These are phyloP conservation scores for Drosophila greeni DNA, from an alignment of 2,888 invertebrate species.

Conservation along the genomic window DNA sequence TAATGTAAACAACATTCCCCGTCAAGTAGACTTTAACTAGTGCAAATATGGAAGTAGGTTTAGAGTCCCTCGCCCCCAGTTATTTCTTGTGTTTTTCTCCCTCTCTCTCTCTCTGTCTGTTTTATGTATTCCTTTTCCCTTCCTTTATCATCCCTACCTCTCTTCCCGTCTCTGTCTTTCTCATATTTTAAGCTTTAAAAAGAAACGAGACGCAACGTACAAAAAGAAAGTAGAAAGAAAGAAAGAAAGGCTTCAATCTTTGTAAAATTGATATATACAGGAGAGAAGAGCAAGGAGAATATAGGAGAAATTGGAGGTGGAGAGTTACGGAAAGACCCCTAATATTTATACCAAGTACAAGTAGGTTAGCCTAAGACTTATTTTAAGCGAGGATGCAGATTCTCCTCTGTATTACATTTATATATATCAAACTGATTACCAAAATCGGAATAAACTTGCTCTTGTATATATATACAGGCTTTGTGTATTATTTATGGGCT, in stretches of 20 bases:
- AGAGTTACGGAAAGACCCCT: neutral
- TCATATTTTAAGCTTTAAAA: conserved; percentile 59
- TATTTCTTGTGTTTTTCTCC: neutral
- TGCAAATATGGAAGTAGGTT: conserved; percentile 52
- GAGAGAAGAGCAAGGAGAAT: conserved; percentile 1
- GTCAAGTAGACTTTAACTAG: conserved; percentile 45
- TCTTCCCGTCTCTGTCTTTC: conserved; percentile 36
- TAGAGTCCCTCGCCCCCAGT: conserved; percentile 9
- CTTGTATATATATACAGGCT: conserved; percentile 15
- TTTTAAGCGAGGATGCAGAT: conserved; percentile 4
- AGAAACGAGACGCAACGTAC: conserved; percentile 35
- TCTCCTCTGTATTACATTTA: conserved; percentile 28
- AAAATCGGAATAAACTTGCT: conserved; percentile 24
- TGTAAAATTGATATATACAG: conserved; percentile 27
- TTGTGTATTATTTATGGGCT: too few relatives aligned
- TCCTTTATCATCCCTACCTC: neutral
- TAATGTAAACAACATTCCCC: conserved; percentile 59
- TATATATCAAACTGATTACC: conserved; percentile 20
- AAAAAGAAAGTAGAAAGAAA: conserved; percentile 23
- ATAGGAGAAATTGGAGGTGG: conserved; percentile 1
- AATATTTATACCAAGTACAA: conserved; percentile 31
- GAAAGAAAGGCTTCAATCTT: conserved; percentile 9
- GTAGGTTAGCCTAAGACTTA: conserved; percentile 18
- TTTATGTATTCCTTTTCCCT: neutral
- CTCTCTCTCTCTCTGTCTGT: neutral